Base-by-base conservation (phyloP, 2,797 vertebrate genomes). In the Taenioides sp. region DNA sequence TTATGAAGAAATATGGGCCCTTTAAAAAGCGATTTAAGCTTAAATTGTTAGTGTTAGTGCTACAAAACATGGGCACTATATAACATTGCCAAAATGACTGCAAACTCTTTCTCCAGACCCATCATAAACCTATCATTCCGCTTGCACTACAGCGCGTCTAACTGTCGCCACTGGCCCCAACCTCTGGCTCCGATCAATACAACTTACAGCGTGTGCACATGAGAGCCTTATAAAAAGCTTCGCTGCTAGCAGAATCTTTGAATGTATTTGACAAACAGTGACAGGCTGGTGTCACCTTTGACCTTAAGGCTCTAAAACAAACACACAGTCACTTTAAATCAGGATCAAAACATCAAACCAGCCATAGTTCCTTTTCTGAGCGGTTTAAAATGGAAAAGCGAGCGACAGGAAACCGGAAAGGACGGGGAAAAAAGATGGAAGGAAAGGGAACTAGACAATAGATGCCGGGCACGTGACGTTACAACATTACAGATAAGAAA, bases 211-310 rank as follows among this genome's bases (percentile, higher is more conserved):
- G 49, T 22, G 59, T 54, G 68, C 71, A 72, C 34, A 75, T 31
- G n/a, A 66, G 27, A 49, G 43, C 28, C 70, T 20, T 0, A 9
- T 18, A 43, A 67, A 59, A 61, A 4, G 47, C 72, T 58, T 81
- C 22, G 65, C 17, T 0, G 25, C 5, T 10, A 9, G 60, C 63
- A 55, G 23, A 66, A 76, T 59, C 72, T 80, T 43, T 9, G 49
- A 72, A 65, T 62, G 67, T 23, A 14, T 70, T 47, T 76, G 76
- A 81, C 70, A 76, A 60, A 66, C 79, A 22, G 73, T 79, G 82
- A 82, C 80, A 75, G 71, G 76, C 81, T 74, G 67, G 58, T n/a
- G 59, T 80, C 81, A 83, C 80, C 73, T 83, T 37, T 74, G 80
- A 77, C 80, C 75, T 52, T 61, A 78, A 69, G 65, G 58, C 66